These are phyloP conservation scores for Dendrolimus pini DNA, from an alignment of 2,888 invertebrate species.

Conservation along the genomic window DNA sequence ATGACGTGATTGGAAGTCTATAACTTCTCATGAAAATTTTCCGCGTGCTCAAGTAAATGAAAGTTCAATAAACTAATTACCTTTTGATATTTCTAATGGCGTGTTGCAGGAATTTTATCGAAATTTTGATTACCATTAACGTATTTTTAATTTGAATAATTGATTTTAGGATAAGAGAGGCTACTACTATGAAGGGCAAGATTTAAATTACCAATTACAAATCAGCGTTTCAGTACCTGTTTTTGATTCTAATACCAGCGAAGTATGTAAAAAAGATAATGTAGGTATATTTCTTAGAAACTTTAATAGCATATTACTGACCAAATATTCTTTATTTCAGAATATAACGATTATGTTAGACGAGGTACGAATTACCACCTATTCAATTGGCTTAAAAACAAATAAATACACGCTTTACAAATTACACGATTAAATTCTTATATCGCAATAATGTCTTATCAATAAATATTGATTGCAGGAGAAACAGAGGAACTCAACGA, in stretches of 20 bases:
- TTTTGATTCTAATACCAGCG: slow-evolving; percentile 48
- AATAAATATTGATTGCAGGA: slow-evolving; percentile 41
- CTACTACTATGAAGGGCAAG: slow-evolving; percentile 56
- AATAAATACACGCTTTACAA: background rate
- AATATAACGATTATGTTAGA: slow-evolving; percentile 52
- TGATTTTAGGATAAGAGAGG: slow-evolving; percentile 49
- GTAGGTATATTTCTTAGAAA: background rate
- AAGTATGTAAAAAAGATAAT: slow-evolving; percentile 31
- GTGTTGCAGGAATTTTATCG: background rate
- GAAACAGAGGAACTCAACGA: slow-evolving; percentile 56
- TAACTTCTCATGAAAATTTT: too few species aligned
- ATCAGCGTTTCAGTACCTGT: slow-evolving; percentile 64
- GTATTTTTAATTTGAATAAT: background rate
- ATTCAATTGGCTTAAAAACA: too few species aligned
- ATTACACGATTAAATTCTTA: background rate
- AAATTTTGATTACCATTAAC: background rate
- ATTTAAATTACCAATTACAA: slow-evolving; percentile 52
- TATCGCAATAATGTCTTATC: slow-evolving; percentile 5
- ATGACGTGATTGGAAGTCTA: too few species aligned
- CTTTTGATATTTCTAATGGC: background rate
- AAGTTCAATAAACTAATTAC: too few species aligned
- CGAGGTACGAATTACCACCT: slow-evolving; percentile 35
- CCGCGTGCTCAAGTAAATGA: too few species aligned
- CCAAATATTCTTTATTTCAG: slow-evolving; percentile 33
- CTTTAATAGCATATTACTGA: background rate